Evolutionary conservation across 1,140 invertebrate genomes (phyloP).

Genomic region (Drusus annulatus): DNA sequence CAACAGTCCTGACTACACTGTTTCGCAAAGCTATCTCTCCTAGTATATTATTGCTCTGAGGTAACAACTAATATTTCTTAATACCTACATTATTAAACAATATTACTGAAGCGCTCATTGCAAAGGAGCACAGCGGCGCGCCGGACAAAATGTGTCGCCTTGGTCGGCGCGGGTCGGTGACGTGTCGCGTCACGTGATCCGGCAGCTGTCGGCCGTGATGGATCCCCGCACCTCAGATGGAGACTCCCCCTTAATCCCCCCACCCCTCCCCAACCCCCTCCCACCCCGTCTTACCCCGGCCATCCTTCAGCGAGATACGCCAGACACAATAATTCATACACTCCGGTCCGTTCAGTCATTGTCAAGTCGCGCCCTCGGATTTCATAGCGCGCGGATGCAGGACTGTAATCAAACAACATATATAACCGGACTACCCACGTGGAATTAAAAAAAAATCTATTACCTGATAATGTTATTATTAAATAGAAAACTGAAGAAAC

Average conservation of each 20-base stretch:
- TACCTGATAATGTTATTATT: too few relatives aligned
- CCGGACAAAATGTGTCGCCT: background rate
- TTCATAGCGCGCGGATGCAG: too few relatives aligned
- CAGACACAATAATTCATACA: constrained; percentile 53
- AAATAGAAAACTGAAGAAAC: too few relatives aligned
- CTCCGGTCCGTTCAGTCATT: constrained; percentile 52
- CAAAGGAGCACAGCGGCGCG: background rate
- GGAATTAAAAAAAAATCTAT: too few relatives aligned
- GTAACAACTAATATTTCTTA: too few relatives aligned
- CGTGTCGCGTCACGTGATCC: constrained; percentile 48
- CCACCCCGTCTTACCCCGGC: background rate
- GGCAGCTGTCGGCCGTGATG: constrained; percentile 50
- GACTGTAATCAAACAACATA: too few relatives aligned
- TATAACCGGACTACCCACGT: too few relatives aligned
- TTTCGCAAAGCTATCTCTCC: too few relatives aligned
- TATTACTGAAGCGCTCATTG: background rate
- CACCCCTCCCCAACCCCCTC: background rate
- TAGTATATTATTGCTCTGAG: too few relatives aligned
- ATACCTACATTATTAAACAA: too few relatives aligned
- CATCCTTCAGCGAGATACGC: constrained; percentile 22
- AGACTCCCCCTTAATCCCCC: constrained; percentile 23
- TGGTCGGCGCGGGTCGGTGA: constrained; percentile 2
- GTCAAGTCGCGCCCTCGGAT: constrained; percentile 45
- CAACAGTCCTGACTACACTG: too few relatives aligned
- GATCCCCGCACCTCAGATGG: constrained; percentile 37